Base-by-base conservation (phyloP, 2,797 vertebrate species). In the Phrynocephalus vlangalii region DNA sequence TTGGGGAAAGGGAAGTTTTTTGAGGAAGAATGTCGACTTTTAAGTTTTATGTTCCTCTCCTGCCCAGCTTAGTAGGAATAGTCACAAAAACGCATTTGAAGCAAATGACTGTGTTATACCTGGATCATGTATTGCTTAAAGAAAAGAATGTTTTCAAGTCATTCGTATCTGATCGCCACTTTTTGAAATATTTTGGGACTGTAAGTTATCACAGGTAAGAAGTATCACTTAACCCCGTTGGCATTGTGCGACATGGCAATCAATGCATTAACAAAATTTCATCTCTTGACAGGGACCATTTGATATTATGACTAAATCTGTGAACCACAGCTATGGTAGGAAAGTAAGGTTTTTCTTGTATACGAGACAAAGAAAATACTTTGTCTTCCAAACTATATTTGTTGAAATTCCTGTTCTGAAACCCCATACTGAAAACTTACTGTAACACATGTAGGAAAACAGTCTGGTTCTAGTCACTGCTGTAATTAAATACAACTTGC, bases 401-500 rank as follows among this genome's bases (percentile, higher is more conserved):
- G 38, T 91, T 91, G 91, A 86, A 92, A 89, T 91, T 75, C 75
- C 18, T 50, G 60, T 44, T 72, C 79, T 87, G 88, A 90, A n/a
- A 2, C 60, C 88, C 10, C 15, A 90, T 79, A 90, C 89, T 84
- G 86, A 90, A 91, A 87, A 52, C 66, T 84, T 84, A 89, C 26
- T 66, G 72, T 81, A 79, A 91, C 82, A 91, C 80, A 89, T 48
- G 10, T 86, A 89, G 44, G 50, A 91, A 92, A 94, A 88, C 28
- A 75, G 89, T 73, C 73, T 72, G 92, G 81, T 78, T 84, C 71
- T 44, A 91, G 73, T 75, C 38, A 90, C 82, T 86, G 81, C 85
- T 84, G 48, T 50, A 90, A 89, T 91, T 92, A 91, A 93, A 90
- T 85, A 71, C 28, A 33, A 88, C 70, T 90, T 90, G 66, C 0